Evolutionary conservation across 2,113 vertebrate genomes (phyloP).

Genomic region (Catharus fuscescens): DNA sequence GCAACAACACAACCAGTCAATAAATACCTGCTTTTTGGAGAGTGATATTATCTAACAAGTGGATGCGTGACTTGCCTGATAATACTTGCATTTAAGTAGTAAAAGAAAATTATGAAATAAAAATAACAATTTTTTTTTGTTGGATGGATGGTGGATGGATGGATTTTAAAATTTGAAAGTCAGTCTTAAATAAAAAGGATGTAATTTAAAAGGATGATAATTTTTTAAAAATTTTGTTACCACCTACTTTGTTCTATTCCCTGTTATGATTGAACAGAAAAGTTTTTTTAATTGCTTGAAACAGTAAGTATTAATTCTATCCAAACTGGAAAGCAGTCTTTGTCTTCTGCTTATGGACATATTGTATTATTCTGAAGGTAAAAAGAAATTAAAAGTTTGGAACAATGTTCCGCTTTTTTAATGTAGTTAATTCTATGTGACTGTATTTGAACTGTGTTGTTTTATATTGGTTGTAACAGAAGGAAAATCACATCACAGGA

Average conservation of each 20-base stretch:
- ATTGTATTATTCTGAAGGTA: background rate
- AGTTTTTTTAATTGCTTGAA: background rate
- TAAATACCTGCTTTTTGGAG: background rate
- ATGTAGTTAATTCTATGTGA: background rate
- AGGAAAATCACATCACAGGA: background rate
- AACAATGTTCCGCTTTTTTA: background rate
- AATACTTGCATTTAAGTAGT: background rate
- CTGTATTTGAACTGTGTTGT: background rate
- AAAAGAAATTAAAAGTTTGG: background rate
- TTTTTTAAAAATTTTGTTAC: background rate
- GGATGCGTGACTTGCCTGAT: background rate
- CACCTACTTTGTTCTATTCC: background rate
- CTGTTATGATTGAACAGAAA: background rate
- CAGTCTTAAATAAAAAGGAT: background rate
- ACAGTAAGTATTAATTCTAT: background rate
- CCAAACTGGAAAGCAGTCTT: background rate
- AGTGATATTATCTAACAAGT: background rate
- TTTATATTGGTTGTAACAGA: background rate
- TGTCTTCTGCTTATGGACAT: background rate
- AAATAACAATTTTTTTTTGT: background rate
- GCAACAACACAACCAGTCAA: background rate
- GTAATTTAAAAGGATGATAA: accelerated
- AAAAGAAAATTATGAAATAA: background rate
- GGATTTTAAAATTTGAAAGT: background rate
- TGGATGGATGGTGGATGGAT: background rate